A percentile compares a stretch with the other conserved stretches of the same genome.
These are phyloP conservation scores for Neomonachus schauinslandi DNA, from an alignment of 2,113 vertebrate species.

Conservation along the genomic window DNA sequence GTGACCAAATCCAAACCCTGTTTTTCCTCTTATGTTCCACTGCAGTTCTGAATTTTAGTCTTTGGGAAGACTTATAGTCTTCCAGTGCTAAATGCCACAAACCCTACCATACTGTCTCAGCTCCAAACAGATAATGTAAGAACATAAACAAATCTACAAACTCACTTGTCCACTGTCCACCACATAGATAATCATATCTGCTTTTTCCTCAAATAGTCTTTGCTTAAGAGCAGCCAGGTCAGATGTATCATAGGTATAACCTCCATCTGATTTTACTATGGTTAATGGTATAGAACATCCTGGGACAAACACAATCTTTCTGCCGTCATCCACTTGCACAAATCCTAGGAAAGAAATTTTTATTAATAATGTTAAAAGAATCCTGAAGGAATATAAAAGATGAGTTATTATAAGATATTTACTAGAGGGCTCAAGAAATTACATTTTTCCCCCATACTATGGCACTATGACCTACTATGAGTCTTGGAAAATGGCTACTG, in stretches of 20 bases:
- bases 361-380: constrained; percentile 16
- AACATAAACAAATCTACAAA: neutral
- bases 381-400: neutral
- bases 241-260: constrained; percentile 97
- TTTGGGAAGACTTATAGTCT: neutral
- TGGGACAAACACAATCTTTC: constrained; percentile 93
- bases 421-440: neutral
- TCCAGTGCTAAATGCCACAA: neutral
- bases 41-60: neutral
- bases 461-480: neutral
- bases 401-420: neutral
- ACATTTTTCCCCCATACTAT: neutral
- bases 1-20: neutral
- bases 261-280: constrained; percentile 95
- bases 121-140: neutral
- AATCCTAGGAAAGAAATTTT: constrained; percentile 86
- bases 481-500: neutral
- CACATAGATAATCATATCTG: constrained; percentile 95
- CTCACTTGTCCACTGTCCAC: constrained; percentile 96
- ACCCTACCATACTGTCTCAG: neutral
- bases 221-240: constrained; percentile 95
- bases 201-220: constrained; percentile 92
- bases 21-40: neutral
- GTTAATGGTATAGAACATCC: constrained; percentile 94
- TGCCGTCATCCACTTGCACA: constrained; percentile 93